Evolutionary conservation across 2,113 vertebrate species (phyloP), one percentile per base, ranked within the genome.

Genomic region (Tiliqua scincoides): DNA sequence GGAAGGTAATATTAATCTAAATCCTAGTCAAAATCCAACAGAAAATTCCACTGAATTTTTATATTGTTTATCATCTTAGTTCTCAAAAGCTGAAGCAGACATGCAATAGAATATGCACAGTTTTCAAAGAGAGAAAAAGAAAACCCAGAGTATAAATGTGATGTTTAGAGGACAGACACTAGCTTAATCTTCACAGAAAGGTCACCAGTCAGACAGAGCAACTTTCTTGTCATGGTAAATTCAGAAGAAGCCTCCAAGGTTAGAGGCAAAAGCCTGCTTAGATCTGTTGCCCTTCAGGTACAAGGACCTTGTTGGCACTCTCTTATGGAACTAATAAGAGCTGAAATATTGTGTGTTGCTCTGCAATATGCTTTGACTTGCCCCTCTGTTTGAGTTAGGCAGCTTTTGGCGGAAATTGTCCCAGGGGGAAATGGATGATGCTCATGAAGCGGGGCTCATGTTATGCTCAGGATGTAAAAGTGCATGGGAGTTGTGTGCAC

Each of bases 281-380:
- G 9, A 40, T 79, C 54, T 88, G 65, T 90, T 91, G 88, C 86
- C 79, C 87, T 89, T 89, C 27, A 78, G 71, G 30, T 87, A 88
- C 85, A 18, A 61, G 59, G 15, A 87, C 91, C 74, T 88, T 82
- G 88, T 90, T 85, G 83, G 81, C 10, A 67, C 68, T 62, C 52
- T 88, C 32, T 83, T 87, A 89, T 74, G 83, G 73, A 21, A 54
- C 75, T 91, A 92, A 85, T 87, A 91, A 84, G 76, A 85, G 84
- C 83, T 87, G 74, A 89, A 83, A 67, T 59, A 25, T 73, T 92
- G 27, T 83, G 14, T 0, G 0, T 83, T 84, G 70, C 40, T 62
- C 92, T 92, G 25, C 84, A 88, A 88, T 83, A n/a, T 57, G 11
- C 43, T 83, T 91, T 89, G 74, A 88, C n/a, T 86, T 87, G 2